Evolutionary conservation across 1,140 invertebrate species (phyloP), one percentile per base, ranked within the genome.

Genomic region (Chironomus striatipennis): DNA sequence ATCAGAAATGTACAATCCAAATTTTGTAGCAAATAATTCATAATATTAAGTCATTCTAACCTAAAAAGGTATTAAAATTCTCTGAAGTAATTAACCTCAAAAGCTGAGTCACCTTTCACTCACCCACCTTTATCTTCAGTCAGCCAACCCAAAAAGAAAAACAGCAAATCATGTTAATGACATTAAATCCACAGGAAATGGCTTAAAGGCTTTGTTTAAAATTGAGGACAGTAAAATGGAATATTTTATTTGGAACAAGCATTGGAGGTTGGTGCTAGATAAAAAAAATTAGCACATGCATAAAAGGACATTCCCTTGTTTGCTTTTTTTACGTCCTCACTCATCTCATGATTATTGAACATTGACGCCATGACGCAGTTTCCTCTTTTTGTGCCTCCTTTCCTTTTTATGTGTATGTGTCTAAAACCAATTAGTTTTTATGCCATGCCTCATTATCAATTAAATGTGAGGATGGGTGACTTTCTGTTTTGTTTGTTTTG

Each of bases 391-490:
- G 24, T 34, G 24, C 24, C 24, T 34, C 24, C 24, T 34, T 34
- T 2, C n/a, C n/a, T 34, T 34, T 34, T 34, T 34, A 34, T 34
- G 24, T 34, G 15, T 57, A 57, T 57, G 12, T 15, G n/a, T 57
- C 12, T n/a, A 57, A 47, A 15, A 57, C 47, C 47, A 57, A 57
- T 57, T 57, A 57, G 47, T 57, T 57, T 57, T 57, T 57, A 57
- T 57, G n/a, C 12, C 12, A n/a, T 57, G 47, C 12, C 47, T 57
- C 47, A 57, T 57, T 57, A 57, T 57, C 47, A 57, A 57, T 57
- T 57, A 57, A 57, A 57, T 15, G 12, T 5, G 47, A 12, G 47
- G n/a, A 34, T 34, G 24, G 24, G 24, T 34, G 12, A n/a, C 47
- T n/a, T 1, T 57, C 15, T 57, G 47, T 10, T 57, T 57, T 15